Base-by-base conservation (phyloP, 2,113 vertebrate species). In the Fregetta grallaria region DNA sequence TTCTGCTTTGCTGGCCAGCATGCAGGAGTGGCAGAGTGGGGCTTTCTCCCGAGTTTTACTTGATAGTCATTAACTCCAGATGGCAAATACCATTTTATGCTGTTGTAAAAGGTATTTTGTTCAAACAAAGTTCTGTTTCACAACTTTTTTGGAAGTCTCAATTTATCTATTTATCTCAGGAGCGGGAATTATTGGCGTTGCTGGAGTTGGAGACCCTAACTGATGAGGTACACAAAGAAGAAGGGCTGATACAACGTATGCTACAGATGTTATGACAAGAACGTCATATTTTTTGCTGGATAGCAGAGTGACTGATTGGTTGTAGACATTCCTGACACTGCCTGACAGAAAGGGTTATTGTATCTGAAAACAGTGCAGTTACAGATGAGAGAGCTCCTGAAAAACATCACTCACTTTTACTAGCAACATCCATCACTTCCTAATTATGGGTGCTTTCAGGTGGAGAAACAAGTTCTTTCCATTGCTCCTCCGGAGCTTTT, bases 271-370 rank as follows among this genome's bases (percentile, higher is more conserved):
- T 96, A 76, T 84, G 93, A 96, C 84, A 94, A 94, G 91, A 81
- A 86, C 0, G 1, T 91, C 78, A 63, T 93, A 66, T 72, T 77
- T 96, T 95, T 93, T 88, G 63, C 68, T 89, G 90, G 40, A 61
- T 90, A 94, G 65, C 23, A 47, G 72, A 75, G 58, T 97, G 96
- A 97, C 95, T 94, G 97, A 96, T 96, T 40, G 47, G 84, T 92
- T 94, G 86, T 86, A 97, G 96, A 77, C 95, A 77, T 92, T 97
- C 87, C 89, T 95, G 96, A 96, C 96, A 86, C 90, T 87, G 76
- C n/a, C 78, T 97, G 97, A 95, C 94, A 94, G 89, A 96, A 96
- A 72, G 89, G 96, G 97, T 97, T 97, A 96, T 97, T 96, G 97
- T 97, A 96, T 97, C 96, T 97, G 94, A 94, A 97, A 97, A 90